Evolutionary conservation across 1,140 invertebrate species (phyloP), one percentile per base, ranked within the genome.

Genomic region (Drosophila arawakana): DNA sequence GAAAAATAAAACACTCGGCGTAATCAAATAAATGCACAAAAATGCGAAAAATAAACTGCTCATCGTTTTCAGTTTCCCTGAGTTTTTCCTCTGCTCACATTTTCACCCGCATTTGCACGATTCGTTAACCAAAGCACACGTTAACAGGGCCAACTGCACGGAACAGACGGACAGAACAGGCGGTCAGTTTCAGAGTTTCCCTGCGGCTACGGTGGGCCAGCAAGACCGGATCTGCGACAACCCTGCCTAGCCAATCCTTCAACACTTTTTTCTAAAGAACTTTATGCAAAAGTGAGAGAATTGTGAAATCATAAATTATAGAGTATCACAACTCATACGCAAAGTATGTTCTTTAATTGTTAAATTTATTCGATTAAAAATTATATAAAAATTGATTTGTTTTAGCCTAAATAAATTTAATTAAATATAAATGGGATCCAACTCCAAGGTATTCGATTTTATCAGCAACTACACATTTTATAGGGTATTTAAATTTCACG

Each of bases 101-200:
- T 81, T 80, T 76, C 81, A 79, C 90, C 91, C 91, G 91, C 91
- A 92, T 92, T 91, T 92, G 88, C 80, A 91, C 91, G 90, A 91
- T 92, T 92, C 91, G 91, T 92, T 92, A 91, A 91, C 91, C 91
- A 92, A 91, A 84, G 91, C 84, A 92, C 90, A 92, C 82, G 88
- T 91, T 91, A 89, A 73, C 62, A 66, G 76, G 68, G 25, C 25
- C 25, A 30, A 30, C 25, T 65, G 47, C 54, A 15, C n/a, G 11
- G 34, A n/a, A 21, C 35, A 43, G 13, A 44, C 47, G 49, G 44
- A 11, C n/a, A 15, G 8, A 13, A n/a, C 66, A 68, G 43, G 41
- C 72, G 82, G 82, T 86, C 82, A 88, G 82, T 74, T 88, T 46
- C 82, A 81, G 72, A 73, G 70, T 50, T 67, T 70, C 67, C 78